These are phyloP conservation scores for Muraenolepis orangiensis DNA, from an alignment of 2,797 vertebrate genomes.

Conservation along the genomic window DNA sequence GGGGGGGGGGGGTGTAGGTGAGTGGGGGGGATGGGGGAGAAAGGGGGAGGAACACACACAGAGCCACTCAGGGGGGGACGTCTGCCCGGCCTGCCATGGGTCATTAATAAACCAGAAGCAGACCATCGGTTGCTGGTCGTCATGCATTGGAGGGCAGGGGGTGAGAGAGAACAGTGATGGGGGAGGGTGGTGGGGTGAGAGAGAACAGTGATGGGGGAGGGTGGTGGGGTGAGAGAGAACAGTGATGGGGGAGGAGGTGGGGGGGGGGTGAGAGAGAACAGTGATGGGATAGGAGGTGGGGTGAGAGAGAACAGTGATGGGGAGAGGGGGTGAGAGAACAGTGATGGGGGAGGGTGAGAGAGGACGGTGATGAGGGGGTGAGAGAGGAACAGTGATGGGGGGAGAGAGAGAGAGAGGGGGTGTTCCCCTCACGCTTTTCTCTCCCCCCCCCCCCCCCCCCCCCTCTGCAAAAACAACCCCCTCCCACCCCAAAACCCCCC, in stretches of 20 bases:
- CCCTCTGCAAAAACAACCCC: too few species aligned
- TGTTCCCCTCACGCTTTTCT: not conserved
- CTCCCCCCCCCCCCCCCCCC: not conserved
- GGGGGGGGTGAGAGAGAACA: constrained; percentile 53
- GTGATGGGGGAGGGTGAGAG: too few species aligned
- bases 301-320: not conserved
- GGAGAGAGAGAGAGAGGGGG: constrained; percentile 64
- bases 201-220: not conserved
- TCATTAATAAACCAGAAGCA: constrained; percentile 77
- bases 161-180: not conserved
- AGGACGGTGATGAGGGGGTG: too few species aligned
- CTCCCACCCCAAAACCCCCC: constrained; percentile 1
- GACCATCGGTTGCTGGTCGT: constrained; percentile 61
- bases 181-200: not conserved
- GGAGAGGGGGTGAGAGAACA: not conserved
- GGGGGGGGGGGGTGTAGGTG: constrained; percentile 19
- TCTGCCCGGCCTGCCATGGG: constrained; percentile 65
- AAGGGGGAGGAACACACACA: constrained; percentile 70
- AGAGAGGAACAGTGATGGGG: too few species aligned
- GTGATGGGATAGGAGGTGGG: constrained; percentile 59
- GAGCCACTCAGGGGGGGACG: constrained; percentile 63
- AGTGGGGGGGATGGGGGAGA: constrained; percentile 41
- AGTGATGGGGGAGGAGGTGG: constrained; percentile 60
- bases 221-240: not conserved
- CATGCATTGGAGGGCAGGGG: constrained; percentile 55